Conservation (phyloP, 2,888 invertebrate genomes). For the Orgyia antiqua region DNA sequence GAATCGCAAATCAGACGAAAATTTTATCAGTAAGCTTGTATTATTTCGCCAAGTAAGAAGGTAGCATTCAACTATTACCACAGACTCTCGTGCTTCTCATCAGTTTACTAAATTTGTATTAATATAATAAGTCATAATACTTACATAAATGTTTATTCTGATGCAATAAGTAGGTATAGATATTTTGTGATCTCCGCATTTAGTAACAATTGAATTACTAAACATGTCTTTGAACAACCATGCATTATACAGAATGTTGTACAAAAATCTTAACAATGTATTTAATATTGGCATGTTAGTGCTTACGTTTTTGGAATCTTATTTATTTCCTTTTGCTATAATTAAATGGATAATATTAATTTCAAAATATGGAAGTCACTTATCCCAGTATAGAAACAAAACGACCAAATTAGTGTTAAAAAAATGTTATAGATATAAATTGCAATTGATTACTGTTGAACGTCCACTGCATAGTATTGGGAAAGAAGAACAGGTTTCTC, state of each 20-base stretch:
- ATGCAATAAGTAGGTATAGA: too few relatives aligned
- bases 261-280: constrained; percentile 21
- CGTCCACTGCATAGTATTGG: constrained; percentile 13
- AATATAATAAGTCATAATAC: too few relatives aligned
- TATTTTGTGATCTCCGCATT: neutral
- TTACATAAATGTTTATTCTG: too few relatives aligned
- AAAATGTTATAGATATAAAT: constrained; percentile 34
- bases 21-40: too few relatives aligned
- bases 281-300: constrained; percentile 26
- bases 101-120: too few relatives aligned
- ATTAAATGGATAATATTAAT: constrained; percentile 46
- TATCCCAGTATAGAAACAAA: constrained; percentile 9
- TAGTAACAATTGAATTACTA: too few relatives aligned
- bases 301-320: constrained; percentile 42
- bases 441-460: constrained; percentile 37
- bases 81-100: too few relatives aligned
- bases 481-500: constrained; percentile 29
- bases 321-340: constrained; percentile 40
- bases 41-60: too few relatives aligned
- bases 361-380: constrained; percentile 34
- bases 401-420: constrained; percentile 12
- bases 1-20: too few relatives aligned
- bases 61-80: too few relatives aligned
- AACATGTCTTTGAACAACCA: constrained; percentile 13
- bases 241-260: constrained; percentile 22